Conservation (phyloP, 2,888 invertebrate genomes). For the Parnassius glacialis region DNA sequence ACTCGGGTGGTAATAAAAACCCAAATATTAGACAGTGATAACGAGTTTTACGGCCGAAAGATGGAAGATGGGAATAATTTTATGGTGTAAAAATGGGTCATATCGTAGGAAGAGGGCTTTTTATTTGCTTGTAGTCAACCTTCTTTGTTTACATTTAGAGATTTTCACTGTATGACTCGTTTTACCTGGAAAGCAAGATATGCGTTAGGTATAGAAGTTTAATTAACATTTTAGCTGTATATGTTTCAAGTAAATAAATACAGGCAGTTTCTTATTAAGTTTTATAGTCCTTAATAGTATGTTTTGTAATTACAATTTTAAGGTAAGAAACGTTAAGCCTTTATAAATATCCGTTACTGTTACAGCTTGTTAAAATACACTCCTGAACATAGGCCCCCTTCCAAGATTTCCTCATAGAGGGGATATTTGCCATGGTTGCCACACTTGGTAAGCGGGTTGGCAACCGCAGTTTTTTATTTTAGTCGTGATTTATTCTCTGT, state of each 20-base stretch:
- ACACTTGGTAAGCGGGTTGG: too few relatives aligned
- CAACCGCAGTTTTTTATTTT: too few relatives aligned
- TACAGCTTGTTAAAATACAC: too few relatives aligned
- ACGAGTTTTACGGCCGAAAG: slow-evolving; percentile 50
- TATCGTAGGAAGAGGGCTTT: slow-evolving; percentile 50
- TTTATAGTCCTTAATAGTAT: too few relatives aligned
- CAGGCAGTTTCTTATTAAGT: too few relatives aligned
- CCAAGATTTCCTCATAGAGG: too few relatives aligned
- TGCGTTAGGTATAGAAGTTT: slow-evolving; percentile 54
- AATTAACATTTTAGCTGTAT: slow-evolving; percentile 19
- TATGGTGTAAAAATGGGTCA: slow-evolving; percentile 66
- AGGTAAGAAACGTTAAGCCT: too few relatives aligned
- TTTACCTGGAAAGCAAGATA: slow-evolving; percentile 61
- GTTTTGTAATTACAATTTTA: too few relatives aligned
- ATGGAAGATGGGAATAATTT: slow-evolving; percentile 60
- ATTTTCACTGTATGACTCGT: slow-evolving; percentile 43
- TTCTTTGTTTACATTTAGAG: slow-evolving; percentile 51
- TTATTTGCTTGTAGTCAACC: slow-evolving; percentile 69
- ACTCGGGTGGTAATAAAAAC: slow-evolving; percentile 53
- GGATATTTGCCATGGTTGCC: too few relatives aligned
- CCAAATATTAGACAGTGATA: slow-evolving; percentile 69
- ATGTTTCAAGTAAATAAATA: not conserved
- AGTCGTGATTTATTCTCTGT: too few relatives aligned
- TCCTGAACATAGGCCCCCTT: too few relatives aligned
- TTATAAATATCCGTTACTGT: too few relatives aligned